phyloP scores from a whole-genome alignment of 1,140 invertebrate genomes.

The Plutomurus gul region DNA sequence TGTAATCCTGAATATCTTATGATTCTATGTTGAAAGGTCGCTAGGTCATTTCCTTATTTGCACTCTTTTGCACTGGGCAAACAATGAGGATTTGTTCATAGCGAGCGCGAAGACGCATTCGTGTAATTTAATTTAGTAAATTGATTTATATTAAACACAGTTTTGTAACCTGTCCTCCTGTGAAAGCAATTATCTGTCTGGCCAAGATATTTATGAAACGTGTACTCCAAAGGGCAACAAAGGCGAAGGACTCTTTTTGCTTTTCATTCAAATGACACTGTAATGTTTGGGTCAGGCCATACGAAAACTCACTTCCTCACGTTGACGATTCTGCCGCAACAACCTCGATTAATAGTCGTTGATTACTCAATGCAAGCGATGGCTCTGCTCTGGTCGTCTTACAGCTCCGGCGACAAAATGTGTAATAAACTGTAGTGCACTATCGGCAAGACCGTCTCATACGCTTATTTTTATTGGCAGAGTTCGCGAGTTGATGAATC shows the following conservation, averaged over 20 bases:
- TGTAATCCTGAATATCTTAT: background rate
- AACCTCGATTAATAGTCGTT: no score
- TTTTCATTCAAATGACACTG: background rate
- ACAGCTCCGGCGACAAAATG: no score
- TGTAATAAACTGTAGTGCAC: no score
- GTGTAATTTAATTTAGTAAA: no score
- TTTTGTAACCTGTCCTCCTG: no score
- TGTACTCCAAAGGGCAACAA: background rate
- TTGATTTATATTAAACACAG: no score
- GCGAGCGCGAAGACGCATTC: background rate
- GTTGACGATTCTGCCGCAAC: background rate
- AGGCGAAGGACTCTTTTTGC: conserved; percentile 19
- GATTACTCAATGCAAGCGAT: no score
- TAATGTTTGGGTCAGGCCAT: background rate
- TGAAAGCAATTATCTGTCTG: background rate
- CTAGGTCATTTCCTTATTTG: conserved; percentile 16
- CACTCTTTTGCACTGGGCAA: background rate
- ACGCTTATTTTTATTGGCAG: no score
- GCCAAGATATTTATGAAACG: background rate
- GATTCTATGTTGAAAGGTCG: background rate
- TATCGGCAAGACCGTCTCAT: no score
- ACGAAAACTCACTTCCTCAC: background rate
- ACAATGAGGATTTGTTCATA: background rate
- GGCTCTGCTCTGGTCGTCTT: no score
- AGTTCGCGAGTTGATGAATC: no score